Base-by-base conservation (phyloP, 2,797 vertebrate genomes). In the Lepus townsendii region DNA sequence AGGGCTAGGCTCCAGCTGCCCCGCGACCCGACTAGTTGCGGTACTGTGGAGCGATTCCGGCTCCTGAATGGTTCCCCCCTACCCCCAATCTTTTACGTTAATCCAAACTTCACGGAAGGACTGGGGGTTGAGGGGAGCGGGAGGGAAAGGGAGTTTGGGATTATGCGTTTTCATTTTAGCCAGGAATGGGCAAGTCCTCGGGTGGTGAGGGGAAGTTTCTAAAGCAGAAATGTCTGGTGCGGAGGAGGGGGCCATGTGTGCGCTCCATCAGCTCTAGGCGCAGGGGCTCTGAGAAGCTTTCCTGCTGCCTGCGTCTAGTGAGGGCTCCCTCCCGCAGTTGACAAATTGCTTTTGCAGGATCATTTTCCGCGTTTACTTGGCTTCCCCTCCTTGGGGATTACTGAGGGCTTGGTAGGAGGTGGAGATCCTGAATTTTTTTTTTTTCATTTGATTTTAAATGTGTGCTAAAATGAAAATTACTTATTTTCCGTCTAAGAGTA, bases 201-300 rank as follows among this genome's bases (percentile, higher is more conserved):
- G 83, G 22, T 71, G 32, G 3, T 3, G 47, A 86, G 50, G 82
- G 71, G 85, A 97, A 97, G 95, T 97, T 96, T 97, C 77, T 19
- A 90, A 84, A 88, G 65, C 83, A 57, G 60, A 93, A 92, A 96
- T 66, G 8, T 38, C 30, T 30, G 60, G 76, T 27, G 50, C 35
- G 79, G 19, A 35, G 22, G 20, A 87, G 65, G 84, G 32, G 75
- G 3, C 1, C 32, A 0, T 62, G 42, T 54, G 72, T 80, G 75
- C 24, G 5, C 65, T 88, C 82, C 24, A 3, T 24, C 26, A 7
- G 3, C 63, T 82, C 54, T 65, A 8, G 42, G 22, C 1, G 7
- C 26, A 0, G 4, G 20, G 75, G 17, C 71, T 54, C 5, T 2
- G 52, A 73, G 80, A 13, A 7, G 30, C 11, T 60, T 93, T 57